Base-by-base conservation (phyloP, 2,888 invertebrate genomes). In the Alloscopus bannaensis region DNA sequence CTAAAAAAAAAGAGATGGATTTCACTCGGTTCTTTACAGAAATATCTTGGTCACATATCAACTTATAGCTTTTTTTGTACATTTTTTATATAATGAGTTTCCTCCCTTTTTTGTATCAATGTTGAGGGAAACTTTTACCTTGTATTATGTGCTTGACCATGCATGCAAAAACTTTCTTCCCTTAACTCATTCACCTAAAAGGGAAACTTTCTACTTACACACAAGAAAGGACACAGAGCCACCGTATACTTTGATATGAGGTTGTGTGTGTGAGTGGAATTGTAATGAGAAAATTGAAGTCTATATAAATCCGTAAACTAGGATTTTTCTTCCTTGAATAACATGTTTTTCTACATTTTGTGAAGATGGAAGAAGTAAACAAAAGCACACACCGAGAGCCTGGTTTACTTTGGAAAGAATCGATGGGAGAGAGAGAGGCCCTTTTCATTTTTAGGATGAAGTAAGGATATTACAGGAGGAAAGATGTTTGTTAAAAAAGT, bases 131-230 rank as follows among this genome's bases (percentile, higher is more conserved):
- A 16, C 28, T 24, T 28, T 45, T 29, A 26, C 47, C 45, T 26
- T 65, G n/a, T 28, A 26, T 66, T 66, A 68, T 55, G 40, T 55
- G 68, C 52, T 68, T 68, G 55, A 52, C 55, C 68, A 55, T 55
- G 68, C 68, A 52, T 55, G 36, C n/a, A 24, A 55, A 52, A 52
- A 68, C 28, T 52, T 55, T 50, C 36, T 28, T 57, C 24, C 42
- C 28, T 29, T 18, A 31, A 3, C 31, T 29, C 45, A 24, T 70
- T 29, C 31, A 18, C n/a, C n/a, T 65, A 65, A n/a, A n/a, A n/a
- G n/a, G n/a, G n/a, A n/a, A n/a, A 65, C 47, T 65, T 28, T 13
- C 47, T 65, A 62, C 24, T 24, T 29, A 65, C 57, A 62, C 62
- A 62, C 29, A 57, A 57, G 18, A 24, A 24, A 3, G 24, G 31